These are phyloP conservation scores for Bos javanicus DNA, from an alignment of 2,113 vertebrate species.

Conservation along the genomic window DNA sequence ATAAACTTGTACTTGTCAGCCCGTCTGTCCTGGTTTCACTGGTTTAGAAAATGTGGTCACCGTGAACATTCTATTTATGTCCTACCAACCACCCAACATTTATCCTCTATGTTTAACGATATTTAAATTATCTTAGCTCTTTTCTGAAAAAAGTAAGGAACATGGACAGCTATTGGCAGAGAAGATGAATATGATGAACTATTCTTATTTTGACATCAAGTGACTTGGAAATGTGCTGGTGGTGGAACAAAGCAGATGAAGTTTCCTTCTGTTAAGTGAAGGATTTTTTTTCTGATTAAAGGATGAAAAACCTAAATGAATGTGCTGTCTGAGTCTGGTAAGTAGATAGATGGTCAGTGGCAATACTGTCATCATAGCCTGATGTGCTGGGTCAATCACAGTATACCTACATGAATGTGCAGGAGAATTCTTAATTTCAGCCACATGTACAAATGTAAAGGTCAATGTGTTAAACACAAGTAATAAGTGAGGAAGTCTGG, in stretches of 20 bases:
- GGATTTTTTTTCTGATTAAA: neutral
- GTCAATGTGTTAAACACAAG: neutral
- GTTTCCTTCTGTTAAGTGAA: neutral
- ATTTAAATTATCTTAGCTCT: slow-evolving; percentile 7
- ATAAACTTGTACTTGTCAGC: neutral
- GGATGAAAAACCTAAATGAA: neutral
- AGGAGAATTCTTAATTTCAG: neutral
- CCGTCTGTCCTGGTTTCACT: neutral
- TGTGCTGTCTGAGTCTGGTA: neutral
- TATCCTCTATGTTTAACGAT: neutral
- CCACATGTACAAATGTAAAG: neutral
- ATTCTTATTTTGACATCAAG: slow-evolving; percentile 32
- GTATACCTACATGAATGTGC: neutral
- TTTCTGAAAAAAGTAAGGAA: slow-evolving; percentile 17
- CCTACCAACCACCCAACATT: neutral
- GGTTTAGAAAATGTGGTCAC: slow-evolving; percentile 9
- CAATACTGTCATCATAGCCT: neutral
- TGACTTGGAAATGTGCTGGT: neutral
- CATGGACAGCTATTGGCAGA: neutral
- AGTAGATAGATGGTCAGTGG: no score
- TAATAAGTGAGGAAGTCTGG: neutral
- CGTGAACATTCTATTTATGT: slow-evolving; percentile 17
- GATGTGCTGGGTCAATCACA: neutral
- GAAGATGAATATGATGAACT: neutral
- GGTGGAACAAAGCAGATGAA: neutral